A percentile compares a stretch with the other conserved stretches of the same genome.
phyloP scores from a whole-genome alignment of 2,888 invertebrate species.

The Zygothrica quintamaculata region DNA sequence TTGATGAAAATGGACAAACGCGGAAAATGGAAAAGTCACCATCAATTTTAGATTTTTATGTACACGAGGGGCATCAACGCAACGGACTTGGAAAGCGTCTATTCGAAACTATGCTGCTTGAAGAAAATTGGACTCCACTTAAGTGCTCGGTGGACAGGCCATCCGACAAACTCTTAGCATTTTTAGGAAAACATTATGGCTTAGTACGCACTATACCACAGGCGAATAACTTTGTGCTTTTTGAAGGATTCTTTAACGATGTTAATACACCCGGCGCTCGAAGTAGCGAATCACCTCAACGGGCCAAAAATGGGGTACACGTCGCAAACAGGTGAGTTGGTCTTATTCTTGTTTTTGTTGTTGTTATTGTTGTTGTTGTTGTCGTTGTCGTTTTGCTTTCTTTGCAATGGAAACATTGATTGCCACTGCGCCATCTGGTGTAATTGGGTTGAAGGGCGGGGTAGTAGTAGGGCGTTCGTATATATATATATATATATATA shows the following conservation, averaged over 20 bases:
- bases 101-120: constrained; percentile 94
- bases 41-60: constrained; percentile 97
- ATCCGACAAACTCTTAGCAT: constrained; percentile 93
- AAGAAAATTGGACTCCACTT: constrained; percentile 88
- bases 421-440: neutral
- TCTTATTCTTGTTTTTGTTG: too few species aligned
- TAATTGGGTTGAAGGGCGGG: constrained; percentile 19
- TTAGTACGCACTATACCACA: constrained; percentile 89
- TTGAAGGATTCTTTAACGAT: constrained; percentile 90
- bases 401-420: neutral
- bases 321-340: constrained; percentile 83
- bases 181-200: constrained; percentile 93
- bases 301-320: constrained; percentile 73
- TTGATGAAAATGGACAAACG: constrained; percentile 89
- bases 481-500: too few species aligned
- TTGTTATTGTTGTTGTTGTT: too few species aligned
- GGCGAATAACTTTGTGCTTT: constrained; percentile 94
- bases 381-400: too few species aligned
- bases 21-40: constrained; percentile 92
- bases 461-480: constrained; percentile 20
- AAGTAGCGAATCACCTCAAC: constrained; percentile 61
- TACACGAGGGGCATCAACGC: constrained; percentile 93
- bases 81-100: constrained; percentile 93
- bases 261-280: constrained; percentile 32
- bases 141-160: constrained; percentile 97